Conservation (phyloP, 2,888 invertebrate species). For the Phengaris arion region DNA sequence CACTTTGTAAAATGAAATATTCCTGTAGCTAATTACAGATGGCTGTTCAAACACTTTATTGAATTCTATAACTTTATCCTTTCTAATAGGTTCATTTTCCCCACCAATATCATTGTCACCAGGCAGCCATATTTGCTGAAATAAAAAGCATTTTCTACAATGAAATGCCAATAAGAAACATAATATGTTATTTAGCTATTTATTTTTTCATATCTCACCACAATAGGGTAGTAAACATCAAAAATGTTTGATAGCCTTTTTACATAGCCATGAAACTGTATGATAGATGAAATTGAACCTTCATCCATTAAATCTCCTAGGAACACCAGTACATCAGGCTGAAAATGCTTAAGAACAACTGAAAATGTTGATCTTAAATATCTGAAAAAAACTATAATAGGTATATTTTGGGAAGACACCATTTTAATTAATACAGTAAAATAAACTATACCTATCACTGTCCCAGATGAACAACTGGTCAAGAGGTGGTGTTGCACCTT, state of each 20-base stretch:
- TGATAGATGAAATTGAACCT: constrained; percentile 87
- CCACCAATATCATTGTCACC: constrained; percentile 99
- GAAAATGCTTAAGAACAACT: constrained; percentile 83
- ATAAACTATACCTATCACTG: constrained; percentile 86
- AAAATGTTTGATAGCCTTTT: constrained; percentile 82
- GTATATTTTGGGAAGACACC: too few relatives aligned
- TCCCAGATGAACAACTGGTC: constrained; percentile 90
- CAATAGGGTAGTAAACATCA: constrained; percentile 52
- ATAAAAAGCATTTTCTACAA: constrained; percentile 35
- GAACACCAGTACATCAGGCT: constrained; percentile 92
- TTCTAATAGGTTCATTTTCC: constrained; percentile 86
- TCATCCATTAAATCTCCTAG: constrained; percentile 98
- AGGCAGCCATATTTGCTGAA: constrained; percentile 90
- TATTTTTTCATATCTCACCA: constrained; percentile 48
- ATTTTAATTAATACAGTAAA: too few relatives aligned
- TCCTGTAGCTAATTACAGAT: constrained; percentile 79
- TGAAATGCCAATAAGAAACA: background rate
- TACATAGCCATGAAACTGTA: constrained; percentile 87
- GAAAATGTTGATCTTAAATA: constrained; percentile 89
- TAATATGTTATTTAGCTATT: constrained; percentile 19
- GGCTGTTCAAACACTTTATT: constrained; percentile 86
- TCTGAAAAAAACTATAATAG: constrained; percentile 70
- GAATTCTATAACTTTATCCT: constrained; percentile 85
- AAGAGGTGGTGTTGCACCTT: constrained; percentile 83
- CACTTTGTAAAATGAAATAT: constrained; percentile 86